Evolutionary conservation across 2,113 vertebrate genomes (phyloP).

Genomic region (Lampris incognitus): DNA sequence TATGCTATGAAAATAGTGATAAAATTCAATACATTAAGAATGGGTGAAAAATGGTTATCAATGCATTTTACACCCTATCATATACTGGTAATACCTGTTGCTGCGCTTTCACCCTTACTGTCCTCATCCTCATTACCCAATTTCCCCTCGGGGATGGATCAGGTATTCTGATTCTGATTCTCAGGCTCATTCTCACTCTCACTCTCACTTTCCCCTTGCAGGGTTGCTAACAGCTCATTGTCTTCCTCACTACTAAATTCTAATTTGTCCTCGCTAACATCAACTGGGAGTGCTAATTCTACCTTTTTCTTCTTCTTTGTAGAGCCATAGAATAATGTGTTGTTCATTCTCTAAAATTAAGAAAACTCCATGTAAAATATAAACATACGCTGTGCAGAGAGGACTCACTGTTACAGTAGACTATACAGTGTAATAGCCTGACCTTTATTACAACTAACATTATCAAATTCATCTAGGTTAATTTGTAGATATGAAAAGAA

Average conservation of each 20-base stretch:
- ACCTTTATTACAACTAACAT: not conserved
- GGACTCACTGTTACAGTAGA: not conserved
- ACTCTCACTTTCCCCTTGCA: not conserved
- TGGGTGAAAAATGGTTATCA: not conserved
- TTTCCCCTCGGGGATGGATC: no score
- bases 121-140: not conserved
- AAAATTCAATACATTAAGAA: not conserved
- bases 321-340: not conserved
- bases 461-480: not conserved
- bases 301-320: no score
- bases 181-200: slow-evolving; percentile 8
- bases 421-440: not conserved
- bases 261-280: slow-evolving; percentile 21
- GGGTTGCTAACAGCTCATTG: not conserved
- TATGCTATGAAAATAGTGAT: no score
- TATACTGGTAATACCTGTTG: not conserved
- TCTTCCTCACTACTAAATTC: slow-evolving; percentile 20
- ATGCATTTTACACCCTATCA: not conserved
- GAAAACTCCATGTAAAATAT: not conserved
- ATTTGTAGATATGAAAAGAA: no score
- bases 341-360: not conserved
- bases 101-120: not conserved
- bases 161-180: not conserved
- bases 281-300: slow-evolving; percentile 1
- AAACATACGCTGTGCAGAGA: not conserved